Base-by-base conservation (phyloP, 2,888 invertebrate species). In the Athalia rosae region DNA sequence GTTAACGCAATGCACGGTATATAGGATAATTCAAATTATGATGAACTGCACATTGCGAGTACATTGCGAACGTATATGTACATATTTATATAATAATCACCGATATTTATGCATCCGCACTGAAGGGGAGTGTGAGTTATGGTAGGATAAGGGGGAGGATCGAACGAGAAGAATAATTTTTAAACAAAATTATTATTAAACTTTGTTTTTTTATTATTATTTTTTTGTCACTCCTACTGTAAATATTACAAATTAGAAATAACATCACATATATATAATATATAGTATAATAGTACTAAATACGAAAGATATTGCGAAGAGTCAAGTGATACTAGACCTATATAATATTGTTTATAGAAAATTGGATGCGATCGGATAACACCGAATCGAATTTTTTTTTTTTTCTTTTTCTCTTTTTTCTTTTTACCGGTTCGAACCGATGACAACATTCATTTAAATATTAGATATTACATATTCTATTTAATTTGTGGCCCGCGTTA, bases 171-270 rank as follows among this genome's bases (percentile, higher is more conserved):
- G 41, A 53, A 45, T 48, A 5, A 11, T 67, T 28, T 8, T 13
- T 4, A 4, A 13, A 61, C 61, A 8, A 45, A n/a, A 73, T 73
- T 74, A 74, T 74, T 74, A 74, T 74, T 74, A 59, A 74, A 74
- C 62, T 74, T 74, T 74, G 61, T 74, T 74, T 74, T 48, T 64
- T 64, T 64, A 64, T 64, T 64, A 64, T 64, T 64, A 43, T 64
- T 53, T 74, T 78, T 79, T 76, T 66, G 78, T 79, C 79, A 80
- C 79, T 79, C 83, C 82, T 81, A 82, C 79, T 81, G 83, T 81
- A 84, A 83, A 83, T 83, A 85, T 86, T 84, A 86, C 83, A 86
- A 85, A 84, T 85, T 85, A 85, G 82, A 85, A 85, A 82, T 82
- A 83, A 84, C 84, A 85, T 86, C 84, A 84, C 84, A 85, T 83